A percentile compares a stretch with the other conserved stretches of the same genome.
These are phyloP conservation scores for Epistrophe eligans DNA, from an alignment of 2,888 invertebrate genomes.

Conservation along the genomic window DNA sequence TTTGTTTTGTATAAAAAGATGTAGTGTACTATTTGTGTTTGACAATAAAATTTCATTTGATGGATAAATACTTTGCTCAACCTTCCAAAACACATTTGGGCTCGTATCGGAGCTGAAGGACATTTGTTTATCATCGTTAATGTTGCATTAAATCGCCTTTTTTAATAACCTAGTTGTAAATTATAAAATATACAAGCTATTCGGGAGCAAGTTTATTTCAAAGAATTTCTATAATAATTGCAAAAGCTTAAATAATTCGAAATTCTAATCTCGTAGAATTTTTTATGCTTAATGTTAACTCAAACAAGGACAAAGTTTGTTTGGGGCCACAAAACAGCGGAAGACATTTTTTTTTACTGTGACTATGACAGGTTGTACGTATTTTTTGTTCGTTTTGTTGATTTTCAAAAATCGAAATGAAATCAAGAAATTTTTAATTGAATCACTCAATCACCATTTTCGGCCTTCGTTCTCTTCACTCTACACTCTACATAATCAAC, in stretches of 20 bases:
- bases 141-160: slow-evolving; percentile 62
- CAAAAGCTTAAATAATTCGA: too few relatives aligned
- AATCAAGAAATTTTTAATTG: slow-evolving; percentile 10
- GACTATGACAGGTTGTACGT: too few relatives aligned
- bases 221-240: too few relatives aligned
- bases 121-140: slow-evolving; percentile 48
- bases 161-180: slow-evolving; percentile 44
- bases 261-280: too few relatives aligned
- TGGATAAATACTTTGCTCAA: slow-evolving; percentile 47
- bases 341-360: too few relatives aligned
- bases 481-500: not conserved
- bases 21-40: slow-evolving; percentile 41
- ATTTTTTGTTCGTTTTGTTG: not conserved
- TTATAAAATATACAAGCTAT: slow-evolving; percentile 41
- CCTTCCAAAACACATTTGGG: not conserved
- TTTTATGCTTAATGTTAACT: too few relatives aligned
- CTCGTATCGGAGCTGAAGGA: not conserved
- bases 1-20: not conserved
- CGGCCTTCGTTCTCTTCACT: not conserved
- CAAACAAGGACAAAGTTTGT: too few relatives aligned
- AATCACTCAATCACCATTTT: slow-evolving; percentile 18
- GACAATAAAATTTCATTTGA: slow-evolving; percentile 64
- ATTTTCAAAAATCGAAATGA: not conserved
- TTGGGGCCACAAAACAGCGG: too few relatives aligned
- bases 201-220: not conserved